Conservation (phyloP, 2,888 invertebrate genomes). For the Habroteleia sp. region DNA sequence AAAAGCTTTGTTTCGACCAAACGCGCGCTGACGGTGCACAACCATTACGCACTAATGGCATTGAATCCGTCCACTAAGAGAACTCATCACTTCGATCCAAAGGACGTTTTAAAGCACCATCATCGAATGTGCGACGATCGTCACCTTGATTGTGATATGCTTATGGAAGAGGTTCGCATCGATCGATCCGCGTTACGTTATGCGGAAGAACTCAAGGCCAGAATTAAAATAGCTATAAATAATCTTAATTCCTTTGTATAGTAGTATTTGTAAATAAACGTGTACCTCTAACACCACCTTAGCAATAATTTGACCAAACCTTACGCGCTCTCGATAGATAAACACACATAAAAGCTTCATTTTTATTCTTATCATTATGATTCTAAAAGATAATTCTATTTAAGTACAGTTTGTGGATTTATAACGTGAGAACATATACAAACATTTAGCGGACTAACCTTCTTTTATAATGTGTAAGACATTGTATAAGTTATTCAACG, state of each 20-base stretch:
- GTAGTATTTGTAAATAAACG: slow-evolving; percentile 50
- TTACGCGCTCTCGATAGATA: no score
- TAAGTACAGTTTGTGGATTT: no score
- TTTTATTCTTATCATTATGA: no score
- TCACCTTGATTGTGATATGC: slow-evolving; percentile 74
- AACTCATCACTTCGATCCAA: slow-evolving; percentile 83
- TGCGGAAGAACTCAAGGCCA: slow-evolving; percentile 70
- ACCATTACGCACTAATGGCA: slow-evolving; percentile 87
- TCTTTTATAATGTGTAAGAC: no score
- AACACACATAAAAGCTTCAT: no score
- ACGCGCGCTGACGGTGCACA: slow-evolving; percentile 87
- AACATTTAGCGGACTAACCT: no score
- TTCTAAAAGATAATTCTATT: no score
- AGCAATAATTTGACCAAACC: no score
- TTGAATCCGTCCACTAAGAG: slow-evolving; percentile 82
- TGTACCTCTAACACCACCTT: no score
- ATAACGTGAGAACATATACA: no score
- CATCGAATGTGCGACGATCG: slow-evolving; percentile 82
- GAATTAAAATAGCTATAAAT: slow-evolving; percentile 67
- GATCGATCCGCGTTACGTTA: slow-evolving; percentile 74
- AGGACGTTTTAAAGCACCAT: slow-evolving; percentile 86
- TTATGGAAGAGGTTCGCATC: slow-evolving; percentile 72
- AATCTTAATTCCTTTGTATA: slow-evolving; percentile 64
- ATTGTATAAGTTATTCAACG: no score
- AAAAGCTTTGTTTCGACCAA: slow-evolving; percentile 87